phyloP scores from a whole-genome alignment of 2,888 invertebrate species.

The Seira musarum region DNA sequence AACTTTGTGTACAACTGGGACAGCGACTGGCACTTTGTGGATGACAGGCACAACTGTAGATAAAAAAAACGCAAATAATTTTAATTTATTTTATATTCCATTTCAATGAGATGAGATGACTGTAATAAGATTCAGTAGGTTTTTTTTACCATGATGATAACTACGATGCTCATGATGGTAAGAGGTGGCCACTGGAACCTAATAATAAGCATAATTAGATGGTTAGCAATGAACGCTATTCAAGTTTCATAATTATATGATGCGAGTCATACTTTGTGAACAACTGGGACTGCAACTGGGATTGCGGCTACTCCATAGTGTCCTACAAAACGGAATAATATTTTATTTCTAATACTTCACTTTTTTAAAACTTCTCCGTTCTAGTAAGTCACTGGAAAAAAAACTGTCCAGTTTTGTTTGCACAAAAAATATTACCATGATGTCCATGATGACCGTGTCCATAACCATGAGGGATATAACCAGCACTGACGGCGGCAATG shows the following conservation, averaged over 20 bases:
- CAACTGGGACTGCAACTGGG: constrained; percentile 63
- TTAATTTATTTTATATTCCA: neutral
- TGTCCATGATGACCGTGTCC: constrained; percentile 36
- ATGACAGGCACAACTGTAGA: constrained; percentile 67
- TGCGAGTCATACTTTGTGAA: constrained; percentile 65
- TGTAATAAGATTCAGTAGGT: neutral
- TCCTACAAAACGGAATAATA: constrained; percentile 36
- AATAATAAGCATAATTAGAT: too few species aligned
- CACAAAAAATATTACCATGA: constrained; percentile 11
- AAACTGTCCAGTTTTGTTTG: neutral
- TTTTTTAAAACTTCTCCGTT: too few species aligned
- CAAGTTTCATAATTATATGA: too few species aligned
- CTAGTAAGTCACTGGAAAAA: too few species aligned
- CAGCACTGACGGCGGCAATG: constrained; percentile 62
- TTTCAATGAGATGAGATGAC: neutral
- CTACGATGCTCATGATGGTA: constrained; percentile 69
- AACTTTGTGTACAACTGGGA: too few species aligned
- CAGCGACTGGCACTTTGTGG: constrained; percentile 53
- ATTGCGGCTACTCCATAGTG: constrained; percentile 54
- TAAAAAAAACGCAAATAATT: neutral
- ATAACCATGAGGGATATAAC: constrained; percentile 48
- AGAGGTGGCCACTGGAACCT: constrained; percentile 68
- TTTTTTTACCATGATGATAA: constrained; percentile 64
- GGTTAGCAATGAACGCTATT: too few species aligned
- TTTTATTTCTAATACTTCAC: too few species aligned